These are phyloP conservation scores for Pogonomyrmex barbatus DNA, from an alignment of 1,140 invertebrate genomes.

Conservation along the genomic window DNA sequence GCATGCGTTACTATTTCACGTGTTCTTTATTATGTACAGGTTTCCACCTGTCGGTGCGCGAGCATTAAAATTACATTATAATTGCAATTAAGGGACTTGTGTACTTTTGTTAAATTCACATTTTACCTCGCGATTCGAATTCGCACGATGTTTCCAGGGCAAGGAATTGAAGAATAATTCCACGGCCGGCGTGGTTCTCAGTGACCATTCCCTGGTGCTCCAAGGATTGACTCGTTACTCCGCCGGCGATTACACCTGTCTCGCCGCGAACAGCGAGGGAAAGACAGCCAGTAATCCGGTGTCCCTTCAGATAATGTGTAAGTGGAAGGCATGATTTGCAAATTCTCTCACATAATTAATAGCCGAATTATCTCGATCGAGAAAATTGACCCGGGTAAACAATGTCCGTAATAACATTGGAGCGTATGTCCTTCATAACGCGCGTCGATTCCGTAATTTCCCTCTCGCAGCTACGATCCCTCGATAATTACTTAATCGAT, in stretches of 20 bases:
- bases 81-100: conserved; percentile 30
- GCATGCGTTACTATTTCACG: conserved; percentile 1
- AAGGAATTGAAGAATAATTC: conserved; percentile 93
- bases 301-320: conserved; percentile 92
- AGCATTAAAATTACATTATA: conserved; percentile 40
- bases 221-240: conserved; percentile 92
- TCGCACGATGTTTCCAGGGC: conserved; percentile 86
- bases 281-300: conserved; percentile 93
- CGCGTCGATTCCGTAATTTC: conserved; percentile 72
- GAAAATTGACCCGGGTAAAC: conserved; percentile 24
- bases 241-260: conserved; percentile 93
- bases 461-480: conserved; percentile 59
- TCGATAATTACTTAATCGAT: conserved; percentile 81
- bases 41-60: neutral
- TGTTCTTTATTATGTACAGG: conserved; percentile 3
- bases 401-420: conserved; percentile 36
- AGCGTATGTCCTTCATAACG: conserved; percentile 40
- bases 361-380: conserved; percentile 28
- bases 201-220: conserved; percentile 93
- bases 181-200: conserved; percentile 91
- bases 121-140: neutral
- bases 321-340: conserved; percentile 81
- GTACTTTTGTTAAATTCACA: neutral
- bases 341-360: neutral
- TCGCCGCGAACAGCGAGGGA: conserved; percentile 93